Evolutionary conservation across 2,797 vertebrate genomes (phyloP).

Genomic region (Arremon brunneinucha): DNA sequence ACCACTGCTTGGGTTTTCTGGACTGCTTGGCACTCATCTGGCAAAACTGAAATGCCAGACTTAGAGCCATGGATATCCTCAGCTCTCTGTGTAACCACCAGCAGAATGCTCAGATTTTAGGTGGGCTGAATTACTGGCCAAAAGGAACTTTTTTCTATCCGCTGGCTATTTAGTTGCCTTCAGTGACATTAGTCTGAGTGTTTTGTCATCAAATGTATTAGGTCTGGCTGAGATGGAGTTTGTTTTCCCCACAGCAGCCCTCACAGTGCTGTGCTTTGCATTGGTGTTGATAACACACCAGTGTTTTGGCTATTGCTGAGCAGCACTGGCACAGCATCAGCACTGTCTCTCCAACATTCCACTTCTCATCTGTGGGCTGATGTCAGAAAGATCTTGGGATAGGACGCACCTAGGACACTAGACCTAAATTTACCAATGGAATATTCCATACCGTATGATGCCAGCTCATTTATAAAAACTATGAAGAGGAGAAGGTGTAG

Average conservation of each 20-base stretch:
- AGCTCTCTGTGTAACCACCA: neutral
- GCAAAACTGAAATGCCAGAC: neutral
- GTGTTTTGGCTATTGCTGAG: neutral
- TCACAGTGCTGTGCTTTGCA: neutral
- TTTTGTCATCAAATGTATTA: neutral
- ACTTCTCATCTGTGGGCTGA: neutral
- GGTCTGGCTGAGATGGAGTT: neutral
- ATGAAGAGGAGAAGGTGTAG: neutral
- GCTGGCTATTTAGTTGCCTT: neutral
- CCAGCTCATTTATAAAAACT: neutral
- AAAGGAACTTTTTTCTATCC: neutral
- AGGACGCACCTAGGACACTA: neutral
- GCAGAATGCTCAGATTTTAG: neutral
- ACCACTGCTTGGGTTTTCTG: neutral
- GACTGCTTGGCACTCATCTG: neutral
- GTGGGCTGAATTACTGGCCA: neutral
- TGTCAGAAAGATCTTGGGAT: neutral
- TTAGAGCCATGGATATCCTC: neutral
- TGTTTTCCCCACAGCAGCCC: neutral
- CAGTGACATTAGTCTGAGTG: neutral
- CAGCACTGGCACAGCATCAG: neutral
- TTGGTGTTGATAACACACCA: neutral
- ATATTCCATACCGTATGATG: neutral
- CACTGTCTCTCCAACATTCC: neutral
- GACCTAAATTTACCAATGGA: neutral